Evolutionary conservation across 92 coral and sea anemone species (phyloP), one percentile per base, ranked within the genome.

Genomic region (Phenganax stokvisi): DNA sequence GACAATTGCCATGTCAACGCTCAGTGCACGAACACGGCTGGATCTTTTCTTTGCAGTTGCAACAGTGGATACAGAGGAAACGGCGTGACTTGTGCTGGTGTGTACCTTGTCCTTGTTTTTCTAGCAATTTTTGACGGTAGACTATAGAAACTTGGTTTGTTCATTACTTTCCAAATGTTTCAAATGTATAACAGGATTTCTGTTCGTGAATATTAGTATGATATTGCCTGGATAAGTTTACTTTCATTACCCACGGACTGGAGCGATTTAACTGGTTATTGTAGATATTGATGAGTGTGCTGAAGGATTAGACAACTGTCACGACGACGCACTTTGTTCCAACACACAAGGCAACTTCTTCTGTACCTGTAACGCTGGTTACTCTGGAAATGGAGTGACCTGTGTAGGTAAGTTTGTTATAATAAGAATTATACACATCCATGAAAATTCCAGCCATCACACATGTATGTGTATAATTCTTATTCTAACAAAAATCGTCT

Each of bases 281-380:
- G 68, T 81, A 86, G 89, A 86, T 56, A 51, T 77, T 28, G 70
- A 86, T 67, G 89, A 87, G 64, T 87, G 90, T 51, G 56, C 29
- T 3, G 12, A 28, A 13, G 9, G 27, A n/a, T 54, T 51, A 6
- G 57, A 68, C 69, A 65, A 71, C 81, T 87, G 90, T 65, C 63
- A 56, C 65, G 8, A 70, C n/a, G 51, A 15, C 51, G 85, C 88
- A 30, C 20, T 53, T 55, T 85, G 88, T 51, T 31, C 57, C 29
- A 85, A 85, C 79, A 80, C 72, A 6, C 28, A 51, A 16, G 88
- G 88, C 10, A 69, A 81, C n/a, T 85, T 69, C 69, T 0, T 44
- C 8, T 85, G 88, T 61, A 51, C 72, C 28, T 85, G 88, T 70
- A 60, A 56, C 29, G 74, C 64, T 80, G 88, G 88, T 85, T 85